Evolutionary conservation across 2,797 vertebrate genomes (phyloP), one percentile per base, ranked within the genome.

Genomic region (Alcedo quadribrachys): DNA sequence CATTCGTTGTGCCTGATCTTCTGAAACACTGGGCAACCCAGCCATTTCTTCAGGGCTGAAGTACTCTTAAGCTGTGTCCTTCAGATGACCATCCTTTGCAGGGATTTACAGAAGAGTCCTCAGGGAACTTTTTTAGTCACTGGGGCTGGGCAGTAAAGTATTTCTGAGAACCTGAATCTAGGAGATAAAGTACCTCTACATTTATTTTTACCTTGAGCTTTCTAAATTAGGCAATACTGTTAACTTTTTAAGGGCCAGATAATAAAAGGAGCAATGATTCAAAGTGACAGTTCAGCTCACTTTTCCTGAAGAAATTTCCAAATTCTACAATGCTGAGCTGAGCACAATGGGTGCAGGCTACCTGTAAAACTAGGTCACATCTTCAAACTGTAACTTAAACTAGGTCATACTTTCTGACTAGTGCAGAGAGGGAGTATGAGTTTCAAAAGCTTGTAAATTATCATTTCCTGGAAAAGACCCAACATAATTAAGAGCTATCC

Each of bases 381-480:
- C 83, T 95, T 95, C 75, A 93, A 89, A 82, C 94, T 83, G 73
- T 81, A 92, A 55, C 55, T 90, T 87, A 87, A 96, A 96, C 91
- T 96, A 80, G 91, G 89, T 93, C 91, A 86, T 89, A 53, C 68
- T 94, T 96, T 89, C 90, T 96, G 85, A 92, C 43, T 92, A 78
- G 73, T 48, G 65, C 93, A 90, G 85, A 95, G 83, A 92, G 68
- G 92, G 66, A 92, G 94, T 53, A 8, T 32, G 69, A 81, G 92
- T 89, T 86, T 93, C 79, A 93, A 94, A 94, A 86, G 40, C 85
- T 91, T 18, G 46, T 90, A 92, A 95, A 84, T 71, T 71, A 92
- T 85, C 74, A n/a, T 87, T 96, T 96, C 93, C 94, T 96, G 96
- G 86, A 94, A 96, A 75, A 93, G 88, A 68, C 90, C 35, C 86